These are phyloP conservation scores for Aphaenogaster ashmeadi DNA, from an alignment of 1,140 invertebrate species.

Conservation along the genomic window DNA sequence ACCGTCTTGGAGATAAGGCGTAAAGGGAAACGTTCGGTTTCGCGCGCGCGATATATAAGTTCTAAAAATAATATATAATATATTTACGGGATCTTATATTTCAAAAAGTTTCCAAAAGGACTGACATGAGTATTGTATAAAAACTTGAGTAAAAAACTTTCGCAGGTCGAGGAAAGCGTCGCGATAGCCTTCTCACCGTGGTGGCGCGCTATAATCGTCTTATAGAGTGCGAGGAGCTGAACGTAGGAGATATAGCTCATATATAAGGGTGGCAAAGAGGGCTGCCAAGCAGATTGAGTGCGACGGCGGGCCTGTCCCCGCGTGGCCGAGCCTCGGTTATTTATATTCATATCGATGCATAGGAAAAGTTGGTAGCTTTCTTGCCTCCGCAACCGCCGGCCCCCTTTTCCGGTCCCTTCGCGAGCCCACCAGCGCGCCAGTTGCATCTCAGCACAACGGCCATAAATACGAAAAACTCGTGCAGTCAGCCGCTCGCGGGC, in stretches of 20 bases:
- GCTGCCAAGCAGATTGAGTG: slow-evolving; percentile 67
- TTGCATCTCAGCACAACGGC: slow-evolving; percentile 54
- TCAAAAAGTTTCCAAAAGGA: neutral
- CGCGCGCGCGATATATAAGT: neutral
- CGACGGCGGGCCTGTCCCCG: slow-evolving; percentile 42
- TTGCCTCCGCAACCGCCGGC: slow-evolving; percentile 53
- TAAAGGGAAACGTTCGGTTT: neutral
- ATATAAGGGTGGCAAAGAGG: slow-evolving; percentile 29
- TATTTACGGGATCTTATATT: neutral
- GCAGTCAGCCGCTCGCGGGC: slow-evolving; percentile 69
- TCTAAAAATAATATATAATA: neutral
- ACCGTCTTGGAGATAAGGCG: neutral
- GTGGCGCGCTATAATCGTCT: slow-evolving; percentile 46
- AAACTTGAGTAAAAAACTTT: slow-evolving; percentile 29
- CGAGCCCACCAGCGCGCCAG: slow-evolving; percentile 38
- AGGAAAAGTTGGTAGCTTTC: slow-evolving; percentile 78
- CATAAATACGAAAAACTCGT: slow-evolving; percentile 83
- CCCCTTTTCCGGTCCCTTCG: slow-evolving; percentile 26
- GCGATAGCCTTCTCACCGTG: neutral
- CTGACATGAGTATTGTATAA: neutral
- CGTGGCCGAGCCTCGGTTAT: slow-evolving; percentile 69
- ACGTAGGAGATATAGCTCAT: slow-evolving; percentile 36
- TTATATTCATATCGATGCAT: slow-evolving; percentile 83
- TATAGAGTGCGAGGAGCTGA: slow-evolving; percentile 11
- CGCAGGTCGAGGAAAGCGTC: neutral